A percentile compares a stretch with the other conserved stretches of the same genome.
Evolutionary conservation across 2,888 invertebrate species (phyloP).

Genomic region (Galerucella pusilla): DNA sequence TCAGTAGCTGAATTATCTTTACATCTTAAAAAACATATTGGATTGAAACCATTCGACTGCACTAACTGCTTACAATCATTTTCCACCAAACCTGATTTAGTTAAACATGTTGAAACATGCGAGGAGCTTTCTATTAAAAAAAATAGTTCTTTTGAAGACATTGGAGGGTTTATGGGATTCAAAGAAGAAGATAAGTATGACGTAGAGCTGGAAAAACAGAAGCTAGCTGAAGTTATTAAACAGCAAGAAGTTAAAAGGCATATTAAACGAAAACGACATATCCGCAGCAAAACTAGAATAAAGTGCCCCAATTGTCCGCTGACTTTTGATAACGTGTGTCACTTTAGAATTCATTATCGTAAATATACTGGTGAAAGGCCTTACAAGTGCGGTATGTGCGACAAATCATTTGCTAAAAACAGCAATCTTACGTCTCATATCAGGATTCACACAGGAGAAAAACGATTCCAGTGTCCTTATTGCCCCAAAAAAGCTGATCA

Average conservation of each 20-base stretch:
- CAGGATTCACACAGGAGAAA: slow-evolving; percentile 28
- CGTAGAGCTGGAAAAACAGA: slow-evolving; percentile 10
- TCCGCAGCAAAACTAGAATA: slow-evolving; percentile 13
- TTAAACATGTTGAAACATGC: slow-evolving; percentile 25
- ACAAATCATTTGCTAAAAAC: slow-evolving; percentile 28
- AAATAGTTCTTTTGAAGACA: neutral
- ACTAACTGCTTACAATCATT: slow-evolving; percentile 27
- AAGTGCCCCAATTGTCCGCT: slow-evolving; percentile 31
- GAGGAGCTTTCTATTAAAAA: slow-evolving; percentile 1
- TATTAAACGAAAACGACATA: neutral
- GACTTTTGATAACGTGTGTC: slow-evolving; percentile 28
- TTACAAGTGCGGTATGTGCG: slow-evolving; percentile 22
- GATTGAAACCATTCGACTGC: slow-evolving; percentile 29
- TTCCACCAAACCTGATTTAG: slow-evolving; percentile 23
- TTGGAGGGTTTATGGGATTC: slow-evolving; percentile 4
- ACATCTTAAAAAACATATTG: slow-evolving; percentile 32
- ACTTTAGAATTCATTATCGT: slow-evolving; percentile 30
- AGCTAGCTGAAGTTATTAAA: slow-evolving; percentile 19
- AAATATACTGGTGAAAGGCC: slow-evolving; percentile 32
- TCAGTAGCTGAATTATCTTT: slow-evolving; percentile 19
- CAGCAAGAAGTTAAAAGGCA: slow-evolving; percentile 7
- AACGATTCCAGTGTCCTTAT: slow-evolving; percentile 27
- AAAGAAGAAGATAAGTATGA: slow-evolving; percentile 16
- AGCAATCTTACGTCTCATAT: slow-evolving; percentile 27
- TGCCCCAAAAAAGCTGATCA: slow-evolving; percentile 26